These are phyloP conservation scores for Philereme vetulata DNA, from an alignment of 2,888 invertebrate genomes.

Conservation along the genomic window DNA sequence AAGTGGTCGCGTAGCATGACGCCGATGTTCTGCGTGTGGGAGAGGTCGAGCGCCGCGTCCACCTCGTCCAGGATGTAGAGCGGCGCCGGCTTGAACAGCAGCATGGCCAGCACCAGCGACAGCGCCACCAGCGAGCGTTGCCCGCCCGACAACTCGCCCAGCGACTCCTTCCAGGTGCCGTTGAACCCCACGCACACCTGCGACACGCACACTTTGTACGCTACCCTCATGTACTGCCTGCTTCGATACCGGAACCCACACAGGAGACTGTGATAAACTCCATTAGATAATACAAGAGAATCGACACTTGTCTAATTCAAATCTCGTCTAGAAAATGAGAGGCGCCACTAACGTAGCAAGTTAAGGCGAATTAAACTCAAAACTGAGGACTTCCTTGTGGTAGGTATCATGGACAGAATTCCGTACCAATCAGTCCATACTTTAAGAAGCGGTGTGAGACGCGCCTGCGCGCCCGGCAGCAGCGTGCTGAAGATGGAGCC, in stretches of 20 bases:
- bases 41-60: conserved; percentile 98
- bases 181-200: conserved; percentile 92
- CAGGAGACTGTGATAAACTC: too few species aligned
- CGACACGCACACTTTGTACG: too few species aligned
- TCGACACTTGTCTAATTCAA: too few species aligned
- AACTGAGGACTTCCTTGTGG: too few species aligned
- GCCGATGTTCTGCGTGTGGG: conserved; percentile 99
- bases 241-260: too few species aligned
- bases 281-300: too few species aligned
- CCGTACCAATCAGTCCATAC: too few species aligned
- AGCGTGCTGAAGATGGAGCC: conserved; percentile 96
- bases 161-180: conserved; percentile 96
- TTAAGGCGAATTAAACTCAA: too few species aligned
- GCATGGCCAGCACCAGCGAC: conserved; percentile 97
- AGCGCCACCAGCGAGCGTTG: conserved; percentile 98
- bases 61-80: conserved; percentile 99
- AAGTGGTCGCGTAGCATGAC: conserved; percentile 90
- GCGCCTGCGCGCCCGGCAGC: conserved; percentile 95
- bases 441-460: conserved; percentile 86
- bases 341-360: too few species aligned
- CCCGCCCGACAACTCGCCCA: conserved; percentile 98
- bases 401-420: too few species aligned
- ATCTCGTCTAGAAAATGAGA: too few species aligned
- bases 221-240: too few species aligned
- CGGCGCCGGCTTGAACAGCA: conserved; percentile 98